A percentile compares a stretch with the other conserved stretches of the same genome.
These are phyloP conservation scores for Clistopyga incitator DNA, from an alignment of 2,888 invertebrate species.

Conservation along the genomic window DNA sequence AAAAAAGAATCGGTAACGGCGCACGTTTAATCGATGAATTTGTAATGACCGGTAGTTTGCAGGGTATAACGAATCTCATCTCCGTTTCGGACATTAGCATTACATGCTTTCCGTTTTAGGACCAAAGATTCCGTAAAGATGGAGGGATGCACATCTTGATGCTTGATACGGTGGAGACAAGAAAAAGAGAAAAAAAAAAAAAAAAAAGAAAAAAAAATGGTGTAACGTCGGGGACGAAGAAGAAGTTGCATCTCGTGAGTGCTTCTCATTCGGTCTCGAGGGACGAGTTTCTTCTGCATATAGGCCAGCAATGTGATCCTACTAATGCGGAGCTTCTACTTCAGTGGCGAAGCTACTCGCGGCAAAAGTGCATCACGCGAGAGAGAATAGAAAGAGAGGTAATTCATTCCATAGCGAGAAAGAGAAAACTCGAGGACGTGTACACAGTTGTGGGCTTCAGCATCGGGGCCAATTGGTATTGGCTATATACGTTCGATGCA, in stretches of 20 bases:
- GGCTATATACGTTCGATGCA: constrained; percentile 20
- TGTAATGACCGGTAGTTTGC: background rate
- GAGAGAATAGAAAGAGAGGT: background rate
- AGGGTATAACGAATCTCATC: background rate
- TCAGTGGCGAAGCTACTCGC: constrained; percentile 2
- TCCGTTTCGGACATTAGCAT: constrained; percentile 31
- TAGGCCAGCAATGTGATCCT: constrained; percentile 12
- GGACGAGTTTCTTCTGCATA: constrained; percentile 32
- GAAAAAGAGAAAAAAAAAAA: background rate
- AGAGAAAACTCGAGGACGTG: constrained; percentile 12
- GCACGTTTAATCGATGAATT: constrained; percentile 6
- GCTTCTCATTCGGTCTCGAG: constrained; percentile 11
- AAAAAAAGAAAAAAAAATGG: no score
- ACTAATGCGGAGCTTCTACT: background rate
- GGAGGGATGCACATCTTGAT: background rate
- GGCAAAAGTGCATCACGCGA: constrained; percentile 6
- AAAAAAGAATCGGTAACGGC: background rate
- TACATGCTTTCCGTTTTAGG: constrained; percentile 41
- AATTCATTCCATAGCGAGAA: constrained; percentile 14
- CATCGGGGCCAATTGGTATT: constrained; percentile 7
- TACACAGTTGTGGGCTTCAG: background rate
- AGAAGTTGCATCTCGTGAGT: background rate
- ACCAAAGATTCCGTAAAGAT: constrained; percentile 20
- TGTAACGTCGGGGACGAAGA: background rate
- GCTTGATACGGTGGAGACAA: background rate